A percentile compares a stretch with the other conserved stretches of the same genome.
Evolutionary conservation across 2,888 invertebrate species (phyloP).

Genomic region (Acrobasis suavella): DNA sequence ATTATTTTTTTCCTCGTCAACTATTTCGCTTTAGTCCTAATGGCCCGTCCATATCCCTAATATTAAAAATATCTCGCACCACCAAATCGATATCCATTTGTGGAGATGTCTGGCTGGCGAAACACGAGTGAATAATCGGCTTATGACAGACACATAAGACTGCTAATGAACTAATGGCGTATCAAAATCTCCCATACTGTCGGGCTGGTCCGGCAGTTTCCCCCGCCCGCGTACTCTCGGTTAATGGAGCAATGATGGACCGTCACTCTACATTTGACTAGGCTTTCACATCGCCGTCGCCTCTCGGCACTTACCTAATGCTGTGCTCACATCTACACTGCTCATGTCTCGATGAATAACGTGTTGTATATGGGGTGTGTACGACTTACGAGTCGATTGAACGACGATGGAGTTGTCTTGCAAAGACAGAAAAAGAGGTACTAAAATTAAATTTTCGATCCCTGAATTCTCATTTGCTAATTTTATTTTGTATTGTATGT

Average conservation of each 20-base stretch:
- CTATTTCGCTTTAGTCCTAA: conserved; percentile 16
- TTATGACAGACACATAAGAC: conserved; percentile 60
- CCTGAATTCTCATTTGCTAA: no score
- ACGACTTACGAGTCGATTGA: no score
- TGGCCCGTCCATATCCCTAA: conserved; percentile 15
- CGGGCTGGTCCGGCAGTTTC: conserved; percentile 29
- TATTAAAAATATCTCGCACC: conserved; percentile 26
- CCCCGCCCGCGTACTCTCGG: conserved; percentile 45
- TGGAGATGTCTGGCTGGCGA: conserved; percentile 32
- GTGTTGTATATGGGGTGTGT: background rate
- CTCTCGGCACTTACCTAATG: conserved; percentile 62
- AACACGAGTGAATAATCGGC: conserved; percentile 44
- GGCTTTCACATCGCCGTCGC: conserved; percentile 72
- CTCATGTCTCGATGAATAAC: conserved; percentile 26
- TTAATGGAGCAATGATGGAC: conserved; percentile 78
- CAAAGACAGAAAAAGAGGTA: no score
- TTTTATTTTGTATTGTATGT: no score
- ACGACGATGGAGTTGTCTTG: no score
- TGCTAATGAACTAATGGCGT: conserved; percentile 78
- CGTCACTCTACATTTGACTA: conserved; percentile 80
- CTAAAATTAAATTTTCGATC: no score
- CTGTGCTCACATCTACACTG: conserved; percentile 48
- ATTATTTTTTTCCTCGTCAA: conserved; percentile 7
- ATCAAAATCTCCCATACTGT: conserved; percentile 62
- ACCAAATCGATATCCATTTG: conserved; percentile 36